These are phyloP conservation scores for Zalophus californianus DNA, from an alignment of 2,797 vertebrate genomes.

Conservation along the genomic window DNA sequence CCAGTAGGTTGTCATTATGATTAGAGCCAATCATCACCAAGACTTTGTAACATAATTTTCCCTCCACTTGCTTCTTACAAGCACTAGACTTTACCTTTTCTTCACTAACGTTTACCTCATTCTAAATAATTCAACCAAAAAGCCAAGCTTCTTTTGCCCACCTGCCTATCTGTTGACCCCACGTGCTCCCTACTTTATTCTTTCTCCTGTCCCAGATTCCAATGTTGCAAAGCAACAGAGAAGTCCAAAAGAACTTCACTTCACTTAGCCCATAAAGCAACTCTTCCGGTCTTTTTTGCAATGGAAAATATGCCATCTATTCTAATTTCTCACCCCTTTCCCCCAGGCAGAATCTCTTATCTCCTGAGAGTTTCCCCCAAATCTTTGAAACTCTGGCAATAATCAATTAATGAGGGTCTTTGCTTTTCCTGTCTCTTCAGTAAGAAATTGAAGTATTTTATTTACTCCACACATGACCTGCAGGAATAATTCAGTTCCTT, in stretches of 20 bases:
- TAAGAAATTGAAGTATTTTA: constrained; percentile 20
- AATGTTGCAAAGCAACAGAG: constrained; percentile 11
- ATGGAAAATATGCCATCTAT: background rate
- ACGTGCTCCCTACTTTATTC: background rate
- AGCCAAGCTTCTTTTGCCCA: background rate
- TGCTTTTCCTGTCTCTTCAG: constrained; percentile 21
- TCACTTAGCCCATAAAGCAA: background rate
- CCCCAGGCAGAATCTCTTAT: background rate
- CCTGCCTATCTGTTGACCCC: background rate
- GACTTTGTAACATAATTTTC: background rate
- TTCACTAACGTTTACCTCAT: background rate
- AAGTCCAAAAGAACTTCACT: background rate
- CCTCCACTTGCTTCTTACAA: background rate
- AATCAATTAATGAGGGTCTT: constrained; percentile 51
- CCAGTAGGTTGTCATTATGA: background rate
- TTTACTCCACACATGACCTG: background rate
- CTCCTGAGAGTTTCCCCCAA: background rate
- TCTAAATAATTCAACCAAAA: background rate
- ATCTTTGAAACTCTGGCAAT: constrained; percentile 36
- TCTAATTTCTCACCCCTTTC: background rate
- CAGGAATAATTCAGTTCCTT: constrained; percentile 13
- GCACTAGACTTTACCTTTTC: background rate
- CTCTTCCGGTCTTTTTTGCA: background rate
- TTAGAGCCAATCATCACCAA: background rate
- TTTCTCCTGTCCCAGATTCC: background rate